Evolutionary conservation across 1,140 invertebrate species (phyloP).

Genomic region (Pogonomyrmex californicus): DNA sequence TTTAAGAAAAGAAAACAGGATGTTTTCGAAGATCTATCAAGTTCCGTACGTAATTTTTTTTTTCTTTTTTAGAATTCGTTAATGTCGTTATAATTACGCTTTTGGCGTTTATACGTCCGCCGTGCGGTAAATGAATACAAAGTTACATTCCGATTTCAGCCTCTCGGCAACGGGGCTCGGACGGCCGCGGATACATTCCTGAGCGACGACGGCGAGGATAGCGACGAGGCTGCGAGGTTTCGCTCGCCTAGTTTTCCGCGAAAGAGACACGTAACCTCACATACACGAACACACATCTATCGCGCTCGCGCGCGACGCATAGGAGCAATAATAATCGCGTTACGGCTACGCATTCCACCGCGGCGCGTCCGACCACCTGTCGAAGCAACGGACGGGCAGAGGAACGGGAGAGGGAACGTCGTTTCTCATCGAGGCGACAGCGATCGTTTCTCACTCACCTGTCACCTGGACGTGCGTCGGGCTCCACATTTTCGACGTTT

Average conservation of each 20-base stretch:
- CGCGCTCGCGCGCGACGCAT: neutral
- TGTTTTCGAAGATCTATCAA: no score
- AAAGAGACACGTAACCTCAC: slow-evolving; percentile 64
- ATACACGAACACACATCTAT: neutral
- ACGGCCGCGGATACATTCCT: neutral
- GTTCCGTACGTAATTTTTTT: no score
- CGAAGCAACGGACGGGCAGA: neutral
- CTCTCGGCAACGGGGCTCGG: neutral
- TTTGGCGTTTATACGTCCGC: neutral
- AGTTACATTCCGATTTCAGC: neutral
- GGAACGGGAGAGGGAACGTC: neutral
- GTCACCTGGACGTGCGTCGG: slow-evolving; percentile 95
- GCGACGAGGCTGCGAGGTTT: slow-evolving; percentile 60
- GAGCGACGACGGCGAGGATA: neutral
- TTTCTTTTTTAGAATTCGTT: no score
- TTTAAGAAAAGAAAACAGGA: no score
- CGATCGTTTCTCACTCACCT: slow-evolving; percentile 84
- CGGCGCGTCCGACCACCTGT: slow-evolving; percentile 63
- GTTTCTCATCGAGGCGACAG: neutral
- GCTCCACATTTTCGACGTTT: slow-evolving; percentile 90
- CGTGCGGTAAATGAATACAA: neutral
- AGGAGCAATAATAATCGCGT: slow-evolving; percentile 48
- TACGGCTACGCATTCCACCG: slow-evolving; percentile 47
- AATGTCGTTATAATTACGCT: neutral
- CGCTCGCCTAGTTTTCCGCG: slow-evolving; percentile 64